These are phyloP conservation scores for Wiebesia pumilae DNA, from an alignment of 1,140 invertebrate species.

Conservation along the genomic window DNA sequence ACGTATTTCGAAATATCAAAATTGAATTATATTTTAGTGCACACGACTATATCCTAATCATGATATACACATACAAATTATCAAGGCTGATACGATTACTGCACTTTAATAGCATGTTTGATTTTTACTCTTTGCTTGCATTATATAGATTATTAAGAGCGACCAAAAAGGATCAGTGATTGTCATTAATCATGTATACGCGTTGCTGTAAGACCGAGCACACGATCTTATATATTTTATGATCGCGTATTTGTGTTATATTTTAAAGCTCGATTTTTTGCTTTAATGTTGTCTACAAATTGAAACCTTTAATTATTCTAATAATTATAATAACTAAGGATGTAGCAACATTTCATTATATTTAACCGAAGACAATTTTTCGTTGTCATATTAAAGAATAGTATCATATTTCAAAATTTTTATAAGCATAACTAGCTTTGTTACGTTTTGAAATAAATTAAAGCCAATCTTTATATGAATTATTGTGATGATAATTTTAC, in stretches of 20 bases:
- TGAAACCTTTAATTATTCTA: too few relatives aligned
- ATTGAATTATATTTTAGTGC: slow-evolving; percentile 51
- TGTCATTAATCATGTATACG: slow-evolving; percentile 28
- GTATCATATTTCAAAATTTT: too few relatives aligned
- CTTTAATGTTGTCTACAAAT: too few relatives aligned
- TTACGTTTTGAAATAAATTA: too few relatives aligned
- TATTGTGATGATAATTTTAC: too few relatives aligned
- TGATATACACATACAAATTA: slow-evolving; percentile 49
- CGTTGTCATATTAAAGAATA: too few relatives aligned
- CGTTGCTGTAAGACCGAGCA: neutral
- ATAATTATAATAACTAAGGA: too few relatives aligned
- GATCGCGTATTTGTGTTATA: neutral
- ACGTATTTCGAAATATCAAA: neutral
- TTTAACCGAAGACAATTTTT: too few relatives aligned
- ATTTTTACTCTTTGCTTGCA: neutral
- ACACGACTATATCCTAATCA: slow-evolving; percentile 54
- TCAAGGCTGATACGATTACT: slow-evolving; percentile 32
- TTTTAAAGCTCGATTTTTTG: neutral
- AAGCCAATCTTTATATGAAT: too few relatives aligned
- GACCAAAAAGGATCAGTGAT: slow-evolving; percentile 35
- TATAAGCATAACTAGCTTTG: too few relatives aligned
- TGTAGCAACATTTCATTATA: too few relatives aligned
- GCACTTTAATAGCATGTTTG: slow-evolving; percentile 19
- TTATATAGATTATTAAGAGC: neutral
- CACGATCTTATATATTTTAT: neutral